These are phyloP conservation scores for Setipinna tenuifilis DNA, from an alignment of 2,797 vertebrate genomes.

Conservation along the genomic window DNA sequence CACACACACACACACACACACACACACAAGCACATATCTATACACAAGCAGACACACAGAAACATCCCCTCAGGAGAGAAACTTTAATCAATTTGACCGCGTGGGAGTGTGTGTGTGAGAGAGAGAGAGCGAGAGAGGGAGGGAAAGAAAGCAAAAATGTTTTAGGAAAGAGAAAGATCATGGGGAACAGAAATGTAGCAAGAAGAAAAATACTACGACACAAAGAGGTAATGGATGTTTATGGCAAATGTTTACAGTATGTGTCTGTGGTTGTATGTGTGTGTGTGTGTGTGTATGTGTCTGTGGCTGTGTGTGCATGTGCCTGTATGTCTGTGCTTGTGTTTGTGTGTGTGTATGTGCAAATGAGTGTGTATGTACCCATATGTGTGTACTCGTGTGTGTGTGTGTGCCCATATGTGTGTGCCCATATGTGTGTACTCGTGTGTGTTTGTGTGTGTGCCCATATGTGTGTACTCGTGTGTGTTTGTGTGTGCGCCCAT, in stretches of 20 bases:
- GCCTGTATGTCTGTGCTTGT: background rate
- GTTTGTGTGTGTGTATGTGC: background rate
- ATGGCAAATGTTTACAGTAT: background rate
- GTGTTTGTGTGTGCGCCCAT: background rate
- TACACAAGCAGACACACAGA: constrained; percentile 46
- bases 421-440: background rate
- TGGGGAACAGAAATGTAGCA: constrained; percentile 21
- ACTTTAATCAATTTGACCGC: constrained; percentile 74
- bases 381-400: too few relatives aligned
- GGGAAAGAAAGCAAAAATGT: constrained; percentile 38
- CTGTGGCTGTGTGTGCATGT: background rate
- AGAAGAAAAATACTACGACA: background rate
- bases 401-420: background rate
- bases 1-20: constrained; percentile 34
- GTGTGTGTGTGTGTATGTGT: background rate
- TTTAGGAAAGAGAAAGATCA: constrained; percentile 31
- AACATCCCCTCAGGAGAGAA: constrained; percentile 63
- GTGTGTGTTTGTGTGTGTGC: background rate
- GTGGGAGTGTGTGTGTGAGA: constrained; percentile 66
- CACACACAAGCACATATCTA: constrained; percentile 7
- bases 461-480: background rate
- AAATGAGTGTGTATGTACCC: background rate
- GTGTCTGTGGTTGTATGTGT: background rate
- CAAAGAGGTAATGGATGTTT: background rate
- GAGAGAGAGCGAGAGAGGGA: constrained; percentile 45